These are phyloP conservation scores for Pholis gunnellus DNA, from an alignment of 2,113 vertebrate species.

Conservation along the genomic window DNA sequence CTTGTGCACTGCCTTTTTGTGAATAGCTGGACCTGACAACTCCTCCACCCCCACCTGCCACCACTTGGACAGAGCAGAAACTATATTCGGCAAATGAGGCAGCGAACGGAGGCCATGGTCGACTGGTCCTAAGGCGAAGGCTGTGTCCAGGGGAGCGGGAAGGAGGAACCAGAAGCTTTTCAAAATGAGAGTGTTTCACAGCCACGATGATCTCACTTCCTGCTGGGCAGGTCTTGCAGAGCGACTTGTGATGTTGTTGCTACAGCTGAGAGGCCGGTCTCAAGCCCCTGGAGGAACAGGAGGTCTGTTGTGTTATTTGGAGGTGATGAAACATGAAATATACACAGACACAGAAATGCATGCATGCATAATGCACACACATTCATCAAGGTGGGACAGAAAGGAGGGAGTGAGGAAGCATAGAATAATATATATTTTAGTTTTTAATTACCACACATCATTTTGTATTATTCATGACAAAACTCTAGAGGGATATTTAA, in stretches of 20 bases:
- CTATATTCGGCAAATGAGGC: constrained; percentile 77
- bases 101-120: constrained; percentile 62
- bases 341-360: constrained; percentile 23
- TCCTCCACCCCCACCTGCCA: constrained; percentile 67
- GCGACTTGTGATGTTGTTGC: constrained; percentile 48
- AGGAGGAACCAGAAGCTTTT: constrained; percentile 43
- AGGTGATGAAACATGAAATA: constrained; percentile 15
- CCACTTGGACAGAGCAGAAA: constrained; percentile 71
- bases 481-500: constrained; percentile 23
- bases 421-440: background rate
- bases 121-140: constrained; percentile 63
- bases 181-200: constrained; percentile 54
- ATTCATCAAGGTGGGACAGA: constrained; percentile 7
- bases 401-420: background rate
- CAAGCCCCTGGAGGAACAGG: constrained; percentile 21
- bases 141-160: constrained; percentile 45
- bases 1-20: constrained; percentile 39
- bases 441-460: constrained; percentile 8
- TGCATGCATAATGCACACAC: constrained; percentile 3
- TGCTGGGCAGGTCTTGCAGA: constrained; percentile 36
- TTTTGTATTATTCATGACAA: constrained; percentile 10
- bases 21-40: constrained; percentile 63
- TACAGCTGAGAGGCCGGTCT: constrained; percentile 24
- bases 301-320: constrained; percentile 26
- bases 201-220: constrained; percentile 60